Base-by-base conservation (phyloP, 2,888 invertebrate species). In the Brachypalpus laphriformis region DNA sequence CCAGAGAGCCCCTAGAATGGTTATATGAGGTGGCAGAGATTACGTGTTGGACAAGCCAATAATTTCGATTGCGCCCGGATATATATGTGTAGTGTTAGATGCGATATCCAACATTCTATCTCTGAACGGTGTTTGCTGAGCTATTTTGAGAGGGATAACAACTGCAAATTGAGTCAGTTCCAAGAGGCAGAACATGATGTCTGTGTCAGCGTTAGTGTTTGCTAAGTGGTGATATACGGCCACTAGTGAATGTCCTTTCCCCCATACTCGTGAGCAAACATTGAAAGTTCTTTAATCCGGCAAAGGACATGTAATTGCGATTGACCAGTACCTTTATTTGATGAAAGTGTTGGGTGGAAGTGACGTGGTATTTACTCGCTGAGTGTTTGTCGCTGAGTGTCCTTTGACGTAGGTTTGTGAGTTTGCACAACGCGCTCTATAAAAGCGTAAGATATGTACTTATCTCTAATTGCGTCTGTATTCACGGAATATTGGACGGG, bases 21-120 rank as follows among this genome's bases (percentile, higher is more conserved):
- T 57, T 40, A 34, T 66, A 9, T 8, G 34, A 34, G 47, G 42
- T 54, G 59, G 34, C 71, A 56, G 54, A 59, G 59, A 78, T 78
- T 68, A 72, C 65, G 34, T 78, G 34, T 78, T 72, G 82, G 56
- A 78, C 61, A 54, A 59, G 51, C 54, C 61, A 78, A 61, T 65
- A 61, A 72, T 34, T 61, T 72, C 66, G 78, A 72, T 72, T 77
- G 66, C 47, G 45, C 22, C 63, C 47, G 59, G 47, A 59, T 34
- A 11, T 34, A 4, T 63, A 47, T 77, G 65, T 71, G 59, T 68
- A 65, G 25, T 5, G 25, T 4, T 25, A 4, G 25, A 72, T 77
- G 76, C 31, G 47, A 59, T 54, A 45, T 14, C 51, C 8, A 31
- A 54, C 45, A 70, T 42, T 20, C 45, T 63, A 70, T 56, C 45